phyloP scores from a whole-genome alignment of 2,113 vertebrate genomes.

The Indicator maculatus region DNA sequence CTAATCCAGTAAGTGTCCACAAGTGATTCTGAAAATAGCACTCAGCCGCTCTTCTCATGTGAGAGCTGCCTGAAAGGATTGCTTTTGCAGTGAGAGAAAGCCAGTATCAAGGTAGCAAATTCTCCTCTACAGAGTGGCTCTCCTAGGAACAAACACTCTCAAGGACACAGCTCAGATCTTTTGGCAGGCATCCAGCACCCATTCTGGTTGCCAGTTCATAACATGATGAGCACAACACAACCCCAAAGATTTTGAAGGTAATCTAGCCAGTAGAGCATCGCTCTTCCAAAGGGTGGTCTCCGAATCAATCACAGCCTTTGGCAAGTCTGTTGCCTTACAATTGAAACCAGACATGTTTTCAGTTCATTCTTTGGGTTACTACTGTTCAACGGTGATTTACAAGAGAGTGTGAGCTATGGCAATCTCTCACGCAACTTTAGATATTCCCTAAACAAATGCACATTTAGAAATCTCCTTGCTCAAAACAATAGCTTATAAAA shows the following conservation, averaged over 20 bases:
- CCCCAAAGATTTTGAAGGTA: conserved; percentile 75
- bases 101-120: background rate
- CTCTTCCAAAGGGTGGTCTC: conserved; percentile 87
- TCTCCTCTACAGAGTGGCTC: background rate
- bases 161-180: background rate
- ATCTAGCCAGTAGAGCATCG: conserved; percentile 77
- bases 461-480: conserved; percentile 77
- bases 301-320: conserved; percentile 82
- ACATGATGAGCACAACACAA: conserved; percentile 57
- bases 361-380: conserved; percentile 89
- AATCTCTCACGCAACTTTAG: conserved; percentile 87
- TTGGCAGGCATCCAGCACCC: conserved; percentile 40
- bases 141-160: background rate
- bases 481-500: conserved; percentile 31
- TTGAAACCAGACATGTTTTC: conserved; percentile 90
- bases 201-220: conserved; percentile 35
- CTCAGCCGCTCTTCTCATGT: background rate
- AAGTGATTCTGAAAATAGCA: background rate
- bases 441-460: conserved; percentile 82
- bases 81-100: background rate
- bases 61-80: conserved; percentile 19
- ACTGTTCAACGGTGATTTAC: conserved; percentile 92
- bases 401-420: conserved; percentile 87
- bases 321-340: conserved; percentile 81
- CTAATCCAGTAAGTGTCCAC: background rate